Conservation (phyloP, 2,888 invertebrate species). For the Lithophane socia region DNA sequence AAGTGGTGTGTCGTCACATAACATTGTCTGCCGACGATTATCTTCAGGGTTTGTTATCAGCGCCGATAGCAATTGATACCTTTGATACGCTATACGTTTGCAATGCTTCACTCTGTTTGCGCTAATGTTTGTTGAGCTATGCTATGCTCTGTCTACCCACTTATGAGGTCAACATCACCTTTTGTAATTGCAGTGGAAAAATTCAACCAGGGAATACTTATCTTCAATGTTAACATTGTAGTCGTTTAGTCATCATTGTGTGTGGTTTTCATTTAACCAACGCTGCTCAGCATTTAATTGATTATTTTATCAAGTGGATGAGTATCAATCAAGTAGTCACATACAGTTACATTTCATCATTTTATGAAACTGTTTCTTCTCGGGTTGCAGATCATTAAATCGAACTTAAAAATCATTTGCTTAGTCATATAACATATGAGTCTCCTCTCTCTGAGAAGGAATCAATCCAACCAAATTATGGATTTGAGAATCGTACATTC, state of each 20-base stretch:
- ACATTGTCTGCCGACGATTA: slow-evolving; percentile 59
- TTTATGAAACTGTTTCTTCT: slow-evolving; percentile 9
- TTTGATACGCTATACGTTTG: slow-evolving; percentile 80
- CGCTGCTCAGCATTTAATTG: slow-evolving; percentile 5
- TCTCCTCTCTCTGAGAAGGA: background rate
- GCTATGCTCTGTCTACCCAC: slow-evolving; percentile 74
- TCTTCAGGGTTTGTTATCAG: slow-evolving; percentile 71
- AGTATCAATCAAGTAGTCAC: background rate
- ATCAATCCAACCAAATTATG: background rate
- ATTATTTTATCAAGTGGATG: slow-evolving; percentile 1
- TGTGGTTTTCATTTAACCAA: slow-evolving; percentile 9
- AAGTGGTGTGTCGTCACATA: slow-evolving; percentile 31
- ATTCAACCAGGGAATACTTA: slow-evolving; percentile 43
- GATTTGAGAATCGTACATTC: background rate
- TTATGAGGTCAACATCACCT: slow-evolving; percentile 78
- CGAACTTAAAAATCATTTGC: background rate
- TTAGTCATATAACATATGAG: background rate
- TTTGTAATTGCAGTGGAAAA: slow-evolving; percentile 68
- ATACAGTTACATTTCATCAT: background rate
- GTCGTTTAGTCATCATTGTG: slow-evolving; percentile 19
- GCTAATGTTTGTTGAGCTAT: slow-evolving; percentile 83
- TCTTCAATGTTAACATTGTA: slow-evolving; percentile 31
- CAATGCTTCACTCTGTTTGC: slow-evolving; percentile 82
- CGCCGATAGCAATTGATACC: slow-evolving; percentile 80
- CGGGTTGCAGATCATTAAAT: background rate